These are phyloP conservation scores for Morpho helenor DNA, from an alignment of 2,888 invertebrate genomes.

Conservation along the genomic window DNA sequence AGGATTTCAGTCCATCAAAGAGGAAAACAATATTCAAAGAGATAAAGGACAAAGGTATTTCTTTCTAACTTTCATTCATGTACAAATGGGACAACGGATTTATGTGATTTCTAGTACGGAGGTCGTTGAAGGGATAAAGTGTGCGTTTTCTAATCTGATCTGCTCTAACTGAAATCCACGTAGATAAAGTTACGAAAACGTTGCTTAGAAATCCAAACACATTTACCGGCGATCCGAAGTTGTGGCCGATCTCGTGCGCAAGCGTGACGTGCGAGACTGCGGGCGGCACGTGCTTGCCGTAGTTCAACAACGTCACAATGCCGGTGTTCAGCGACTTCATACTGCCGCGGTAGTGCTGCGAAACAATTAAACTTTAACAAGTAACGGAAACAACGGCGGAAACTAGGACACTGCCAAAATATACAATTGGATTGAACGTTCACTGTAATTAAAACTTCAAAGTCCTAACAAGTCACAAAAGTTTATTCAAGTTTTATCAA, in stretches of 20 bases:
- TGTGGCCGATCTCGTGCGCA: slow-evolving; percentile 99
- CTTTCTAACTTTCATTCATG: no score
- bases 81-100: no score
- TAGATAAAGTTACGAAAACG: neutral
- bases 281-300: slow-evolving; percentile 98
- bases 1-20: no score
- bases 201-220: neutral
- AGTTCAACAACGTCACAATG: slow-evolving; percentile 97
- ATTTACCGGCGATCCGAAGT: slow-evolving; percentile 96
- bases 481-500: no score
- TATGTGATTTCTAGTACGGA: no score
- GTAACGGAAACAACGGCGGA: neutral
- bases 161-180: no score
- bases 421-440: neutral
- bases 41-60: no score
- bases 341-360: slow-evolving; percentile 95
- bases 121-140: no score
- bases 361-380: slow-evolving; percentile 18
- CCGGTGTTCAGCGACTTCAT: slow-evolving; percentile 98
- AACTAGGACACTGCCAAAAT: slow-evolving; percentile 3
- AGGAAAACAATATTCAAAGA: no score
- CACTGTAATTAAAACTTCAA: slow-evolving; percentile 2
- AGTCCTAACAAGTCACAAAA: neutral
- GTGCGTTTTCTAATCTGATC: no score
- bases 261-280: slow-evolving; percentile 98